phyloP scores from a whole-genome alignment of 2,797 vertebrate species.

The Coregonus sp. region DNA sequence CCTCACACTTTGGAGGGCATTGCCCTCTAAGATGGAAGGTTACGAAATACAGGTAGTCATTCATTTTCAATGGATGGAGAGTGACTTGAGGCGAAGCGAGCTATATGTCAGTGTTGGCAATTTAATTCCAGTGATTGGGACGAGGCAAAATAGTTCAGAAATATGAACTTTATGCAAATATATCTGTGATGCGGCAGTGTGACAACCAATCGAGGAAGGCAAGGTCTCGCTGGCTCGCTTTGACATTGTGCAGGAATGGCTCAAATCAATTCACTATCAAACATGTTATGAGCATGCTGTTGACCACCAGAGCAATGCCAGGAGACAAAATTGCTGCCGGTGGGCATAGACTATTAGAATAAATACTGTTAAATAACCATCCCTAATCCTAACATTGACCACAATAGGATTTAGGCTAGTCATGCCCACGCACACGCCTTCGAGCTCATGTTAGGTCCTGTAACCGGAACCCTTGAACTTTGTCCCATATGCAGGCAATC shows the following conservation, averaged over 20 bases:
- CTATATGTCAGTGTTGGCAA: no score
- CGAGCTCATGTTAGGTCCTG: neutral
- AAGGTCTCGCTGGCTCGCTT: no score
- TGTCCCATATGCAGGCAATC: neutral
- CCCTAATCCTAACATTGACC: constrained; percentile 3
- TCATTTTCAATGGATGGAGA: neutral
- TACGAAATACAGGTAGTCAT: neutral
- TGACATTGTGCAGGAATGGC: no score
- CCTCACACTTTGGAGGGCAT: neutral
- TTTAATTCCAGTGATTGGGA: no score
- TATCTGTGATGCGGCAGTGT: no score
- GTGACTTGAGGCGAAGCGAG: no score
- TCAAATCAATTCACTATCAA: no score
- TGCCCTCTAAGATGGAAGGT: neutral
- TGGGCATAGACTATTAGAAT: neutral
- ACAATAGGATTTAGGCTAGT: neutral
- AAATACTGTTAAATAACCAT: neutral
- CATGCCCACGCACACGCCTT: neutral
- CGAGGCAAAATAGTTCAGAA: no score
- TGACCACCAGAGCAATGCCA: neutral
- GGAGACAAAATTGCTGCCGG: neutral
- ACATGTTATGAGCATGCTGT: no score
- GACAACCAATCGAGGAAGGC: no score
- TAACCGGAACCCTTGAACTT: neutral
- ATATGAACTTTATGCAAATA: no score